Evolutionary conservation across 2,113 vertebrate species (phyloP).

Genomic region (Isichthys henryi): DNA sequence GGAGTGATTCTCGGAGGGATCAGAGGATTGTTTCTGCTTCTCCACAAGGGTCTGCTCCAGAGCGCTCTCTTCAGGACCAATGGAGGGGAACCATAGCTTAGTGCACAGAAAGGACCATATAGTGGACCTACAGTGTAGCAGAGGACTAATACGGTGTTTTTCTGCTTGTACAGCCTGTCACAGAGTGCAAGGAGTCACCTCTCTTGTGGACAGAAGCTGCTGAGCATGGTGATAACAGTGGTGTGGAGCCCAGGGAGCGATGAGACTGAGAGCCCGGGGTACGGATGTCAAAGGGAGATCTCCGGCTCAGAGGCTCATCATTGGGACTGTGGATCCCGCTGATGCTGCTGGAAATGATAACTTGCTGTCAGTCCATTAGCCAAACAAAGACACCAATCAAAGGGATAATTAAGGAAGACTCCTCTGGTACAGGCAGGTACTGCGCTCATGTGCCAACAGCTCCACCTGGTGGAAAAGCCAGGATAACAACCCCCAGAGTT

Average conservation of each 20-base stretch:
- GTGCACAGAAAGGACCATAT: background rate
- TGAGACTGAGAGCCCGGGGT: slow-evolving; percentile 50
- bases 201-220: slow-evolving; percentile 68
- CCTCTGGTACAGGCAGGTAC: background rate
- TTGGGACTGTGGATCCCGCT: slow-evolving; percentile 36
- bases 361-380: background rate
- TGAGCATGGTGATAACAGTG: slow-evolving; percentile 68
- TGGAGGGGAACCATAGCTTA: slow-evolving; percentile 17
- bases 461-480: slow-evolving; percentile 41
- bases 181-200: slow-evolving; percentile 32
- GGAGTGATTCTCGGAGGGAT: slow-evolving; percentile 56
- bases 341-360: background rate
- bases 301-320: slow-evolving; percentile 62
- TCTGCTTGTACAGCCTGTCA: background rate
- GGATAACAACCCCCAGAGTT: background rate
- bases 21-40: slow-evolving; percentile 55
- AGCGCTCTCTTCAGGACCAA: slow-evolving; percentile 39
- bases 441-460: slow-evolving; percentile 20
- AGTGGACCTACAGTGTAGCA: background rate
- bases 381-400: background rate
- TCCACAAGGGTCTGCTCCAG: slow-evolving; percentile 59
- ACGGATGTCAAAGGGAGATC: slow-evolving; percentile 54
- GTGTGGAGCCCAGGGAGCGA: slow-evolving; percentile 60
- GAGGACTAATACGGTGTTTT: background rate
- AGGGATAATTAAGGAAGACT: background rate